Evolutionary conservation across 2,888 invertebrate genomes (phyloP), one percentile per base, ranked within the genome.

Genomic region (Polylopha cassiicola): DNA sequence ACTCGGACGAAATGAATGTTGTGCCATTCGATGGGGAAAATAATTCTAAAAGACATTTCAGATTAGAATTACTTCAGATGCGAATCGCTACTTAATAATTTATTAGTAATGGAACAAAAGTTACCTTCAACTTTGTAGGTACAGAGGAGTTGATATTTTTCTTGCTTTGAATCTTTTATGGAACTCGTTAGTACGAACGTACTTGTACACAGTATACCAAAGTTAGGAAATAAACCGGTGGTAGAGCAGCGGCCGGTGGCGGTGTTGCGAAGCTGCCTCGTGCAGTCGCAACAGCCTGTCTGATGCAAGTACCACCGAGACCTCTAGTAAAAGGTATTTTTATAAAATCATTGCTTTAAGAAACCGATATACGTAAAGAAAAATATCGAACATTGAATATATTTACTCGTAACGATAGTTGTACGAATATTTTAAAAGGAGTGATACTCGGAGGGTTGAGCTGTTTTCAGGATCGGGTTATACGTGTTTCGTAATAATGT

Each of bases 141-240:
- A 65, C 69, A 67, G 68, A 53, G 43, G 50, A 56, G 50, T 57
- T 50, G 52, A 57, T 56, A 60, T 50, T 62, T 67, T 65, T 63
- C 63, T 65, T 64, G 58, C 58, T 64, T 65, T 62, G 65, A 66
- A 58, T 63, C 69, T 65, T 70, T 34, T 43, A 70, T 59, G 68
- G 70, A 70, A 65, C 57, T 34, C 29, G 65, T 69, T 66, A 61
- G 61, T 68, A 62, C 58, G 64, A 60, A 55, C 61, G 70, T 61
- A 67, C 64, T 65, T 71, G 71, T 75, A 75, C 74, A 77, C 76
- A 75, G 84, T 82, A 86, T 86, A 86, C 86, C 86, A 86, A 86
- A 86, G 86, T 76, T 86, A 86, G 84, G 59, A 67, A 68, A 72
- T 82, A 81, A 75, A 78, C 73, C 69, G 64, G 64, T 65, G 73